These are phyloP conservation scores for Tenthredo livida DNA, from an alignment of 2,888 invertebrate species.

Conservation along the genomic window DNA sequence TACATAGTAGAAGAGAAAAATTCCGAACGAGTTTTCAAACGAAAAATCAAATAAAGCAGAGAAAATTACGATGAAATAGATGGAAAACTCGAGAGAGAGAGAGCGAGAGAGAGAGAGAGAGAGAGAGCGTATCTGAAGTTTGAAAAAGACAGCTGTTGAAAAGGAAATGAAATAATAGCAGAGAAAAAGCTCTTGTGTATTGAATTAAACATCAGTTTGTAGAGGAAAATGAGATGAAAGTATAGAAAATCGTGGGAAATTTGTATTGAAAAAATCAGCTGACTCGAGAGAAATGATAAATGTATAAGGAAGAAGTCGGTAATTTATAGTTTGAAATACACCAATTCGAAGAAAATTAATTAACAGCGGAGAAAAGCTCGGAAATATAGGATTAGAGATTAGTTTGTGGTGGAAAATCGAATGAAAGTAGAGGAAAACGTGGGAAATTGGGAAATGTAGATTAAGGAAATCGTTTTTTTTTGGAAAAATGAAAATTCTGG, in stretches of 20 bases:
- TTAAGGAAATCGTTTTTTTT: not conserved
- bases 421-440: not conserved
- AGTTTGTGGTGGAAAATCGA: not conserved
- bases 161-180: not conserved
- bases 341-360: too few relatives aligned
- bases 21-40: not conserved
- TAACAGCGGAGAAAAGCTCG: too few relatives aligned
- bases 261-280: too few relatives aligned
- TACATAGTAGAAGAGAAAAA: not conserved
- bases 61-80: not conserved
- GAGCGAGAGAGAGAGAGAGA: too few relatives aligned
- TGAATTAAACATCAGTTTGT: not conserved
- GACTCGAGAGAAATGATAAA: too few relatives aligned
- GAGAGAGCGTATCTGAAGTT: not conserved
- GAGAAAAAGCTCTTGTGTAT: conserved; percentile 1
- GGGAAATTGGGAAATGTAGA: not conserved
- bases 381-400: too few relatives aligned
- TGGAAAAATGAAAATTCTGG: too few relatives aligned
- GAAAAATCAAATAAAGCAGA: not conserved
- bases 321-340: too few relatives aligned
- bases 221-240: not conserved
- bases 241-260: not conserved
- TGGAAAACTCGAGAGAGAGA: not conserved
- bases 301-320: not conserved
- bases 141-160: not conserved